A percentile compares a stretch with the other conserved stretches of the same genome.
Conservation (phyloP, 2,113 vertebrate species). For the Syrmaticus mikado region DNA sequence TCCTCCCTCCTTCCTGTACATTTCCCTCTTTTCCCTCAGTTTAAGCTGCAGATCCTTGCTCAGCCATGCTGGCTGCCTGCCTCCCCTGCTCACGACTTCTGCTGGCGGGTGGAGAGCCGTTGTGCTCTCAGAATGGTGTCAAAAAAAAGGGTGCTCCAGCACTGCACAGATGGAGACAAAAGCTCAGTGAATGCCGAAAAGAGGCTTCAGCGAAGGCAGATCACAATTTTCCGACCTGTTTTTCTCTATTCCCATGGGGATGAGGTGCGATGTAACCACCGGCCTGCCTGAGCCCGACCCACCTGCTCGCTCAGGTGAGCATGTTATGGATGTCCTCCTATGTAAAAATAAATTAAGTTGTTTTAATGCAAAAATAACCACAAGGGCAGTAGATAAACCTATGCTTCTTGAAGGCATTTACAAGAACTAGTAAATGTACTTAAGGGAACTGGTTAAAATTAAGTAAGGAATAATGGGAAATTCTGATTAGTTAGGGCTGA, state of each 20-base stretch:
- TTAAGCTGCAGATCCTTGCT: no score
- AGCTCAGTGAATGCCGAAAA: background rate
- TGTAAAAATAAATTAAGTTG: background rate
- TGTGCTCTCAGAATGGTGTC: no score
- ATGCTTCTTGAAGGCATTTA: background rate
- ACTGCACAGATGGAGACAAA: background rate
- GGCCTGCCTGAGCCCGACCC: fast-evolving
- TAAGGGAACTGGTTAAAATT: background rate
- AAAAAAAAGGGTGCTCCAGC: background rate
- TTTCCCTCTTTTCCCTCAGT: no score
- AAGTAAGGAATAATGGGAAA: background rate
- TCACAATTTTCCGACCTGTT: background rate
- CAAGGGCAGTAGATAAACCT: background rate
- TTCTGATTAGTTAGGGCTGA: background rate
- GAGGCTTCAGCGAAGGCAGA: background rate
- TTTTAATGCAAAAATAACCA: background rate
- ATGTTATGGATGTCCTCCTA: background rate
- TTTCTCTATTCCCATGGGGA: background rate
- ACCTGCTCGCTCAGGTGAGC: background rate
- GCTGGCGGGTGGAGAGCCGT: no score
- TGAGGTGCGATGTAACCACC: background rate
- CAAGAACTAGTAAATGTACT: background rate
- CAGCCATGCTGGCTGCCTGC: no score
- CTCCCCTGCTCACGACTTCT: no score
- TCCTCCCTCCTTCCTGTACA: no score